Base-by-base conservation (phyloP, 1,140 invertebrate genomes). In the Panagrolaimus sp. region DNA sequence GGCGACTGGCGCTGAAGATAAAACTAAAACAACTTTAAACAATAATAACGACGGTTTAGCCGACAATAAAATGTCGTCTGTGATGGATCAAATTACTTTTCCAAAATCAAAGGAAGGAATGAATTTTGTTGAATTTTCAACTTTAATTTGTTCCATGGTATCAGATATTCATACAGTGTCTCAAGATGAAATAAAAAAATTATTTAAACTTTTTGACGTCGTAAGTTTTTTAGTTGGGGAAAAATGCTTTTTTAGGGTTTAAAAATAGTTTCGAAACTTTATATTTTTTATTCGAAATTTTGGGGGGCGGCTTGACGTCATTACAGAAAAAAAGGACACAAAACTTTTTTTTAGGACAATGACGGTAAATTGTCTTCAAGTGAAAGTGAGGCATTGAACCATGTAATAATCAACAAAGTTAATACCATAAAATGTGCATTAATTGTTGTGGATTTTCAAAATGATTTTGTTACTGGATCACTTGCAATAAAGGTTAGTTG, bases 381-480 rank as follows among this genome's bases (percentile, higher is more conserved):
- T 17, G 72, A 73, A 72, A 43, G 55, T 21, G 44, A 64, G 10
- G 26, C n/a, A 62, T 24, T 65, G n/a, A 73, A 73, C 58, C 32
- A 62, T 28, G 43, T 43, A 26, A 28, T 73, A 43, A 55, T 73
- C 47, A 17, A 71, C 2, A 43, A 17, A 32, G 71, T 73, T 10
- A 73, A 73, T 62, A 47, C n/a, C 10, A 28, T 73, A 14, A 21
- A 65, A 24, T 73, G 46, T 47, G 93, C 90, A n/a, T 90, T 97
- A 80, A 85, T 98, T 38, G 89, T 97, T 70, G 91, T 98, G 63
- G 95, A 98, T 85, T 93, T 97, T 4, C 95, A 98, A 86, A 96
- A 98, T 85, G 95, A 98, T 85, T 98, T 98, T 85, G 95, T 98
- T 79, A 89, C 89, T 68, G 95, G 95, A 58, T 92, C 92, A 14